Percentiles rank a stretch among this genome's conserved stretches.
phyloP scores from a whole-genome alignment of 2,797 vertebrate genomes.

The Acrocephalus scirpaceus region DNA sequence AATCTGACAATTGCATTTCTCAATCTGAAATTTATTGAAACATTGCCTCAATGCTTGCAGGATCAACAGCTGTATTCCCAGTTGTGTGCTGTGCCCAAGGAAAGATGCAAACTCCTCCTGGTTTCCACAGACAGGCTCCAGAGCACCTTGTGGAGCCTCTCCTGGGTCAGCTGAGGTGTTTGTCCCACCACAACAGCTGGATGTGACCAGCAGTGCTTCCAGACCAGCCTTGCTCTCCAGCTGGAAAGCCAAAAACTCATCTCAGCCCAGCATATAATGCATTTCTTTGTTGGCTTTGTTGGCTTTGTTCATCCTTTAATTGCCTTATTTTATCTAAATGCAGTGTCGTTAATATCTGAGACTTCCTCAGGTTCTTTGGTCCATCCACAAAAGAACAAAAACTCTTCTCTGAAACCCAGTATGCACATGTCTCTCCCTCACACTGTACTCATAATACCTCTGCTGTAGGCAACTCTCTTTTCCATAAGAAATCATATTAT shows the following conservation, averaged over 20 bases:
- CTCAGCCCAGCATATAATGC: neutral
- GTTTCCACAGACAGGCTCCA: neutral
- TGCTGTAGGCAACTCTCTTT: neutral
- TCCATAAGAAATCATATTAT: neutral
- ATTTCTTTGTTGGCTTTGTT: neutral
- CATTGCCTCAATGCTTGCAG: neutral
- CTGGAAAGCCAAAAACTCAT: neutral
- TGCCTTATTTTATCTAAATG: neutral
- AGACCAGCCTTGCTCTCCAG: neutral
- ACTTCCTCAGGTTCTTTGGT: neutral
- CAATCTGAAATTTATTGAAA: neutral
- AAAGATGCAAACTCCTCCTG: neutral
- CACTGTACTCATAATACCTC: neutral
- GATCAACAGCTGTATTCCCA: neutral
- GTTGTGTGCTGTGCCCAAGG: neutral
- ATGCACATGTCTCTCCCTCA: rapidly evolving
- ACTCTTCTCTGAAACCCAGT: neutral
- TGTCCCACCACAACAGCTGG: neutral
- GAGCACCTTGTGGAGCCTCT: neutral
- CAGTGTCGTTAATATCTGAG: neutral
- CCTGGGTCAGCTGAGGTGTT: neutral
- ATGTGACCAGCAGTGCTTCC: neutral
- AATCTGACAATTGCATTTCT: neutral
- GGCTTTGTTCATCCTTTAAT: neutral
- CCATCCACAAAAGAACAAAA: neutral